These are phyloP conservation scores for Ochropleura leucogaster DNA, from an alignment of 2,888 invertebrate species.

Conservation along the genomic window DNA sequence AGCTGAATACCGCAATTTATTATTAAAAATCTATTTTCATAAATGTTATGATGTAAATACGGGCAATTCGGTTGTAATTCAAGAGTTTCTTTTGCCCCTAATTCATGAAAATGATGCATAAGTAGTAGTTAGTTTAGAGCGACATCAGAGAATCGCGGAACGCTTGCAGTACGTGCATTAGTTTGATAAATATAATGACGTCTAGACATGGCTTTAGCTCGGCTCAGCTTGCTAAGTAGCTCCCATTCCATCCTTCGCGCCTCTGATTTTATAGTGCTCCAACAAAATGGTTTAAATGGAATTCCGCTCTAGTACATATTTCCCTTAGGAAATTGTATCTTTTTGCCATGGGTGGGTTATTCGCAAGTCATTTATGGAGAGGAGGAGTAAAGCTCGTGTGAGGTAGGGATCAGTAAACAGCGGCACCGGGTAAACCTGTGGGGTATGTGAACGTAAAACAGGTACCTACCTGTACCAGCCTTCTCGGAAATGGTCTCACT, in stretches of 20 bases:
- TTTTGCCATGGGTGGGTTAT: conserved; percentile 48
- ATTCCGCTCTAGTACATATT: conserved; percentile 36
- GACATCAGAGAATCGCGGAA: conserved; percentile 3
- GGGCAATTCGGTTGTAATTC: conserved; percentile 18
- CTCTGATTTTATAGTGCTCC: conserved; percentile 41
- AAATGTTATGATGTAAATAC: conserved; percentile 5
- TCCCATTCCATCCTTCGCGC: conserved; percentile 19
- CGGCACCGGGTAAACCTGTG: conserved; percentile 52
- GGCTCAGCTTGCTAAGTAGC: conserved; percentile 46
- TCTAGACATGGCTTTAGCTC: conserved; percentile 46
- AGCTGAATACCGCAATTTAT: conserved; percentile 22
- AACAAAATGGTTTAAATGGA: conserved; percentile 42
- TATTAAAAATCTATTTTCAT: conserved; percentile 27
- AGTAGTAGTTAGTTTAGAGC: conserved; percentile 8
- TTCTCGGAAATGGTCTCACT: conserved; percentile 63
- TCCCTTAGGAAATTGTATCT: conserved; percentile 44
- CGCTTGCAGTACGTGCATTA: conserved; percentile 35
- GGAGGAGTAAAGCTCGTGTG: conserved; percentile 44
- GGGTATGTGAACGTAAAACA: conserved; percentile 56
- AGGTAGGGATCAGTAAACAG: conserved; percentile 43
- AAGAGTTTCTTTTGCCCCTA: not conserved
- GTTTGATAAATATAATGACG: conserved; percentile 40
- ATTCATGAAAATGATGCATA: not conserved
- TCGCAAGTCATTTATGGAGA: conserved; percentile 44
- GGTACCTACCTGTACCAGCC: conserved; percentile 41